Base-by-base conservation (phyloP, 2,888 invertebrate species). In the Esperia sulphurella region DNA sequence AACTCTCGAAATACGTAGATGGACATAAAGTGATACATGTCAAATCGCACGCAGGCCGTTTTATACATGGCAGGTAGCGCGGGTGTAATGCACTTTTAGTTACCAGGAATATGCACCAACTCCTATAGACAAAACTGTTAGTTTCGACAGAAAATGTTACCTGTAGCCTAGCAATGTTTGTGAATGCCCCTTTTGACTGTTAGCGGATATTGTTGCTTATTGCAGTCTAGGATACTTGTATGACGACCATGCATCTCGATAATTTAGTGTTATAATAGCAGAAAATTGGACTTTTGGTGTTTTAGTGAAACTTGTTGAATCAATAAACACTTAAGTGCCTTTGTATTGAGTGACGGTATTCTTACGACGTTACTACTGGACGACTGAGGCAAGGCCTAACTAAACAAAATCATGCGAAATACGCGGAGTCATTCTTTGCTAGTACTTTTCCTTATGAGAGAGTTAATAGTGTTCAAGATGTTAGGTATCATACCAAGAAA, bases 11-110 rank as follows among this genome's bases (percentile, higher is more conserved):
- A 29, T 2, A 28, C n/a, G n/a, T 35, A n/a, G n/a, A 10, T n/a
- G n/a, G n/a, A n/a, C n/a, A n/a, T n/a, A n/a, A 40, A 41, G 41
- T 33, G 46, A 41, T 33, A 31, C 45, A 31, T 12, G 5, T n/a
- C 31, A 33, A 67, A 65, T 68, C 61, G 64, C 68, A 62, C 70
- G 66, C 62, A 61, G 62, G 52, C 60, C 56, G 44, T 50, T 57
- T 55, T 48, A 48, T 51, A 55, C 57, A 31, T 29, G 5, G 5
- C 14, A 42, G 43, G 49, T 58, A 65, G 65, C 62, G 70, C 74
- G 67, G 67, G 61, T 68, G 66, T 63, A 43, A 61, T 61, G 72
- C 76, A 75, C 74, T 55, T 47, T 46, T 43, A 46, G 45, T 30
- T 8, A 44, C 8, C 33, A 46, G 33, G 46, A 31, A 43, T 8